Evolutionary conservation across 2,797 vertebrate genomes (phyloP).

Genomic region (Melanotaenia trifasciata): DNA sequence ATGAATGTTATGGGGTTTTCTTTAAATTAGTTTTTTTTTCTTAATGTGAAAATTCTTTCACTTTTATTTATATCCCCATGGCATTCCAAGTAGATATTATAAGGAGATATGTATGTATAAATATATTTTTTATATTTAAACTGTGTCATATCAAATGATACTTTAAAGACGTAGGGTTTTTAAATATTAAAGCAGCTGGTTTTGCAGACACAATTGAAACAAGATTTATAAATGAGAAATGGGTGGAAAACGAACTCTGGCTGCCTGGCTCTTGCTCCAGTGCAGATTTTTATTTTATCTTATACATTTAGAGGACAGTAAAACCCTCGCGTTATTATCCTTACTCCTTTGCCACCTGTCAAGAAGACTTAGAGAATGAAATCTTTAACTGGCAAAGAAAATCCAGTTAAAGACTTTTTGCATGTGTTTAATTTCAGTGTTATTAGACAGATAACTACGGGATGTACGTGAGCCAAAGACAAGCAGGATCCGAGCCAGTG

Average conservation of each 20-base stretch:
- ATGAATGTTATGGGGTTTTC: conserved; percentile 90
- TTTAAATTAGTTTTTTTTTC: conserved; percentile 61
- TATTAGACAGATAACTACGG: conserved; percentile 22
- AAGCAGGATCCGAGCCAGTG: conserved; percentile 42
- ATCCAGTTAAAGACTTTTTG: conserved; percentile 17
- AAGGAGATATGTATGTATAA: conserved; percentile 89
- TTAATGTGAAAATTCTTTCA: conserved; percentile 88
- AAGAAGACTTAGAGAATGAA: conserved; percentile 23
- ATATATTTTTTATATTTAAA: conserved; percentile 88
- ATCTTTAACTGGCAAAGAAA: conserved; percentile 7
- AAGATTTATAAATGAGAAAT: conserved; percentile 79
- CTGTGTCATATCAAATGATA: conserved; percentile 85
- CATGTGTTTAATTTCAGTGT: conserved; percentile 21
- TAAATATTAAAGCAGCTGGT: conserved; percentile 90
- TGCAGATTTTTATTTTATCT: conserved; percentile 11
- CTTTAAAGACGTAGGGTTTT: conserved; percentile 75
- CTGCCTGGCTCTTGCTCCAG: conserved; percentile 43
- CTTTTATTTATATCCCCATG: conserved; percentile 91
- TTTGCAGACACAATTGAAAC: conserved; percentile 89
- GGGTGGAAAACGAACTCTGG: conserved; percentile 68
- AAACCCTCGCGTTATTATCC: conserved; percentile 32
- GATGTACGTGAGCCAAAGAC: conserved; percentile 50
- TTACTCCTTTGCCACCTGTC: conserved; percentile 5
- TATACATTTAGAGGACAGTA: conserved; percentile 30
- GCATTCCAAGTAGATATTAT: conserved; percentile 85